phyloP scores from a whole-genome alignment of 2,797 vertebrate genomes.

The Morus bassanus region DNA sequence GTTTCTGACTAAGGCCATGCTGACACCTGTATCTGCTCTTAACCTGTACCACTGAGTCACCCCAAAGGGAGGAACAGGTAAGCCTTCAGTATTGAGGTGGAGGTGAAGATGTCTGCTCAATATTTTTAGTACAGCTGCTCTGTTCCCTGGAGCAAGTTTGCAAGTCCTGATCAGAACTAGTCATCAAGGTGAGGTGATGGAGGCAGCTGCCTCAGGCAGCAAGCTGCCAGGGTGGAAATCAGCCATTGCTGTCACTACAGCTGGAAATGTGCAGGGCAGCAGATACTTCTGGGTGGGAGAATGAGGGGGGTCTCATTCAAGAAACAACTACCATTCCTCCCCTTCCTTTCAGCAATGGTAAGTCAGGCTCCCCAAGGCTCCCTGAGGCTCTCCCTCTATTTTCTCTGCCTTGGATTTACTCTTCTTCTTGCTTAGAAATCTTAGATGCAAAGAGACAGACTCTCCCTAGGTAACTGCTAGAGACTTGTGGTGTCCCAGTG shows the following conservation, averaged over 20 bases:
- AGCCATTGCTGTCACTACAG: background rate
- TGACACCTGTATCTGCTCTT: constrained; percentile 37
- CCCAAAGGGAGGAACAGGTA: background rate
- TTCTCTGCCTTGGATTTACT: background rate
- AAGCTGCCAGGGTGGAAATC: background rate
- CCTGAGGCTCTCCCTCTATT: background rate
- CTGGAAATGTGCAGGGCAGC: background rate
- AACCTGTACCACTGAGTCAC: background rate
- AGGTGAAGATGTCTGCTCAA: background rate
- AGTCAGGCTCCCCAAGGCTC: background rate
- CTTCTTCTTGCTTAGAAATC: background rate
- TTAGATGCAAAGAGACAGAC: background rate
- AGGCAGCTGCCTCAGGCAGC: constrained; percentile 18
- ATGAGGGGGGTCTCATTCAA: background rate
- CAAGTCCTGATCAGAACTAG: background rate
- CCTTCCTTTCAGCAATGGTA: background rate
- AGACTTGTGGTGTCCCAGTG: background rate
- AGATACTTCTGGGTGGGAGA: background rate
- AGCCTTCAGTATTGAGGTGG: background rate
- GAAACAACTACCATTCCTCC: background rate
- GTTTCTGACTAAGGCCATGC: background rate
- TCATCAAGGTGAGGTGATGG: constrained; percentile 13
- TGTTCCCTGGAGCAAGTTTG: constrained; percentile 9
- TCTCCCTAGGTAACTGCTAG: background rate
- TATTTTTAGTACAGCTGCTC: constrained; percentile 22